Evolutionary conservation across 2,797 vertebrate genomes (phyloP).

Genomic region (Dromococcyx pavoninus): DNA sequence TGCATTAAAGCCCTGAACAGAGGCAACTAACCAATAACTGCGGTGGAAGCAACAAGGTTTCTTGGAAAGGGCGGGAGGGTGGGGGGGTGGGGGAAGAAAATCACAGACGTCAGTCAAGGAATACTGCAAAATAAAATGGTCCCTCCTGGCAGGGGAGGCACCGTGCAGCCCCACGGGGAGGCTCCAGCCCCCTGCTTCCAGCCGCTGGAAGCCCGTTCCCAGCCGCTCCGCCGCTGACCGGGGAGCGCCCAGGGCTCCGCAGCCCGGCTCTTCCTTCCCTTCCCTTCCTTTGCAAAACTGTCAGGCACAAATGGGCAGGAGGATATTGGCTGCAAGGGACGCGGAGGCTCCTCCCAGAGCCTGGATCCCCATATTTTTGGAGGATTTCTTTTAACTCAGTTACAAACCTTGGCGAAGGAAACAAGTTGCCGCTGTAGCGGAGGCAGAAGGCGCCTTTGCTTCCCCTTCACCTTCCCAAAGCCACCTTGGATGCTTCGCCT

Average conservation of each 20-base stretch:
- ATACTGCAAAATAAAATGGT: constrained; percentile 73
- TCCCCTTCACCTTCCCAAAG: not conserved
- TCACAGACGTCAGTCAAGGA: constrained; percentile 61
- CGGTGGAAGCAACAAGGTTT: constrained; percentile 43
- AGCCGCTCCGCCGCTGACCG: constrained; percentile 47
- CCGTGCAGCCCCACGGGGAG: not conserved
- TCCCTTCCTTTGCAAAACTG: constrained; percentile 55
- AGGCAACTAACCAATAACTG: constrained; percentile 57
- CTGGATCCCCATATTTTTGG: constrained; percentile 75
- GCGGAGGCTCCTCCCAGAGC: constrained; percentile 78
- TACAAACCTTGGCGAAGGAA: constrained; percentile 55
- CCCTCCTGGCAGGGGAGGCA: constrained; percentile 17
- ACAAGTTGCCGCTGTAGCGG: constrained; percentile 58
- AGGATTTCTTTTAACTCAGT: constrained; percentile 77
- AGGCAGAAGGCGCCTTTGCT: not conserved
- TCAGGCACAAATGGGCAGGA: constrained; percentile 66
- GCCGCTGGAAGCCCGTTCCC: not conserved
- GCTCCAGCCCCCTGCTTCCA: not conserved
- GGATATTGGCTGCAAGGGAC: constrained; percentile 74
- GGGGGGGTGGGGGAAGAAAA: not conserved
- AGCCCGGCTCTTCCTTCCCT: not conserved
- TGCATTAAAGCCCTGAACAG: constrained; percentile 10
- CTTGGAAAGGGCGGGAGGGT: too few species aligned
- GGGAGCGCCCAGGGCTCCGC: not conserved
- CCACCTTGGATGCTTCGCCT: constrained; percentile 29